Base-by-base conservation (phyloP, 2,797 vertebrate genomes). In the Lepus townsendii region DNA sequence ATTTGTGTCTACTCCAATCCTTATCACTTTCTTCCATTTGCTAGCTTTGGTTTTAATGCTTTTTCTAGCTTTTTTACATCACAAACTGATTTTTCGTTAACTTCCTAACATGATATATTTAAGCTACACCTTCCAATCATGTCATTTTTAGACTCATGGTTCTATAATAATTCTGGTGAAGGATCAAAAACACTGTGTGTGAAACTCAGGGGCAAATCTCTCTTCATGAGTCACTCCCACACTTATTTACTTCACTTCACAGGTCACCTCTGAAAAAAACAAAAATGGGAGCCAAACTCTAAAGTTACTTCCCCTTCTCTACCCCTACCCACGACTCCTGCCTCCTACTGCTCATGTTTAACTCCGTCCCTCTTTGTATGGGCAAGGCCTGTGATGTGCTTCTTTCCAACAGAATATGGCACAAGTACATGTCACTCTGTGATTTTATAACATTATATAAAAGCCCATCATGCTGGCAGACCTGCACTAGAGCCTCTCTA, bases 31-130 rank as follows among this genome's bases (percentile, higher is more conserved):
- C 32, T 27, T 83, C 19, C 22, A 65, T 57, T 32, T 68, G 17
- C 12, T 92, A 83, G 27, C 30, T 78, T 72, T 57, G 54, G 12
- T 3, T 88, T 88, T 78, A 72, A 30, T 91, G 86, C n/a, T 60
- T 63, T 60, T 72, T n/a, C 26, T 68, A 91, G 30, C 12, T 26
- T 83, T 30, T 60, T 88, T 57, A 65, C 19, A 35, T 24, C 57
- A 19, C 35, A 24, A 79, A 65, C 57, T 78, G 52, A 27, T 32
- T 73, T 66, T 88, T 27, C 24, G 47, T 78, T 87, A 73, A 47
- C 63, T 75, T 69, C 7, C 19, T 68, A 60, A 71, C 4, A 60
- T 17, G 27, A 87, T 16, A 27, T 65, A 60, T 76, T 50, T 35
- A 11, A 75, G 52, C 54, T 68, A 73, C 17, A 50, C 24, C 11